These are phyloP conservation scores for Ptilorrhoa leucosticta DNA, from an alignment of 2,113 vertebrate genomes.

Conservation along the genomic window DNA sequence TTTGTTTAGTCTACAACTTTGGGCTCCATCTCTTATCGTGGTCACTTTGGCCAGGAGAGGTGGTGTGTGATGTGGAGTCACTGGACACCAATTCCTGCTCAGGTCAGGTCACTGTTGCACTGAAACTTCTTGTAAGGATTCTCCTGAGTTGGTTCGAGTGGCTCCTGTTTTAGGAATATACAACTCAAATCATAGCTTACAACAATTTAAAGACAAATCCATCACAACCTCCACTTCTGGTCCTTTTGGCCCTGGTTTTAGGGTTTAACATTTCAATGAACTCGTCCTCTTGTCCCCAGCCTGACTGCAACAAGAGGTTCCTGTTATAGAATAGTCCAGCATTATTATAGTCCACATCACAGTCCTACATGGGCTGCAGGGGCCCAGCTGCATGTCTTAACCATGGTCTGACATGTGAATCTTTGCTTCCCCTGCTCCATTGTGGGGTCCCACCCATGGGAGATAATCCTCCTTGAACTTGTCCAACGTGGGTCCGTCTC, in stretches of 20 bases:
- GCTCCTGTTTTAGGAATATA: background rate
- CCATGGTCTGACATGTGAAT: accelerated
- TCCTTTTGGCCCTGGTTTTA: background rate
- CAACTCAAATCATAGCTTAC: background rate
- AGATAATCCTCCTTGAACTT: background rate
- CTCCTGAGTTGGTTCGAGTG: accelerated
- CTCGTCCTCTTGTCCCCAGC: background rate
- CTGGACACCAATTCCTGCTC: background rate
- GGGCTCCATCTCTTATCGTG: background rate
- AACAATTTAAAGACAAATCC: background rate
- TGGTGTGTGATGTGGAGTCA: background rate
- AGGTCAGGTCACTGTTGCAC: background rate
- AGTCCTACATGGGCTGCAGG: background rate
- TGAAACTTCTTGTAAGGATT: background rate
- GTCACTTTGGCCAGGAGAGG: too few species aligned
- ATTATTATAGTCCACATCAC: background rate
- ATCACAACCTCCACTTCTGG: background rate
- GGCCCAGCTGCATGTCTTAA: background rate
- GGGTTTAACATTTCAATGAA: background rate
- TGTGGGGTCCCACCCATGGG: accelerated
- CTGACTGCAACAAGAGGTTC: background rate
- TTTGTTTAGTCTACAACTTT: background rate
- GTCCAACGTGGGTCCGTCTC: background rate
- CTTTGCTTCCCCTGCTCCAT: background rate
- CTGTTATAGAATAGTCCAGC: background rate